Conservation (phyloP, 2,113 vertebrate species). For the Tapirus terrestris region DNA sequence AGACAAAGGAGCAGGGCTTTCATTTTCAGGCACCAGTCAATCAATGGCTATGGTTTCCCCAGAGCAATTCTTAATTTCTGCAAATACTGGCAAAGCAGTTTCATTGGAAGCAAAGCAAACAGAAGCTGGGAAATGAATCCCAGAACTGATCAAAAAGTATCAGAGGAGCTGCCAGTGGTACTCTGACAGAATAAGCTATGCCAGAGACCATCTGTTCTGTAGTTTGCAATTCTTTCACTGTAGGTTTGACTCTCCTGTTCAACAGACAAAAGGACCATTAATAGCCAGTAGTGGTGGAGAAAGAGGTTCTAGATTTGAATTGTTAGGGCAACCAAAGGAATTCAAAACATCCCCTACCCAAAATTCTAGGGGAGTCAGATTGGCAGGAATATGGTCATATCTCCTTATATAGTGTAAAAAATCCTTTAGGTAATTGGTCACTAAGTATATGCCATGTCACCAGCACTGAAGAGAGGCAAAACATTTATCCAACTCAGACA, state of each 20-base stretch:
- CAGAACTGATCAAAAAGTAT: not conserved
- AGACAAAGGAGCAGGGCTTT: not conserved
- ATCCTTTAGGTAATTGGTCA: not conserved
- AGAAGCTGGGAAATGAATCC: not conserved
- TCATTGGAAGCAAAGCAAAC: constrained; percentile 14
- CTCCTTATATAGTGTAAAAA: not conserved
- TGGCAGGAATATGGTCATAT: not conserved
- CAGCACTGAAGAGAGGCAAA: not conserved
- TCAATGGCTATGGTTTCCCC: not conserved
- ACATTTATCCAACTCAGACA: not conserved
- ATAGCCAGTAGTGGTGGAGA: not conserved
- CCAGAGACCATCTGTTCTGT: not conserved
- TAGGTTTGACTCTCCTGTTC: not conserved
- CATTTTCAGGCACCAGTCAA: not conserved
- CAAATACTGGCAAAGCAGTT: not conserved
- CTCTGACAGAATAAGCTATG: not conserved
- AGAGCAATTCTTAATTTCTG: not conserved
- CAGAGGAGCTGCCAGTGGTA: not conserved
- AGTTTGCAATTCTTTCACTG: not conserved
- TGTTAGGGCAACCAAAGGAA: not conserved
- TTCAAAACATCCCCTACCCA: not conserved
- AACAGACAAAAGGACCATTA: not conserved
- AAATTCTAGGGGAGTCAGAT: not conserved
- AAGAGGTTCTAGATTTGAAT: not conserved
- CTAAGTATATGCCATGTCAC: not conserved